Evolutionary conservation across 2,797 vertebrate genomes (phyloP), one percentile per base, ranked within the genome.

Genomic region (Myripristis jacobus): DNA sequence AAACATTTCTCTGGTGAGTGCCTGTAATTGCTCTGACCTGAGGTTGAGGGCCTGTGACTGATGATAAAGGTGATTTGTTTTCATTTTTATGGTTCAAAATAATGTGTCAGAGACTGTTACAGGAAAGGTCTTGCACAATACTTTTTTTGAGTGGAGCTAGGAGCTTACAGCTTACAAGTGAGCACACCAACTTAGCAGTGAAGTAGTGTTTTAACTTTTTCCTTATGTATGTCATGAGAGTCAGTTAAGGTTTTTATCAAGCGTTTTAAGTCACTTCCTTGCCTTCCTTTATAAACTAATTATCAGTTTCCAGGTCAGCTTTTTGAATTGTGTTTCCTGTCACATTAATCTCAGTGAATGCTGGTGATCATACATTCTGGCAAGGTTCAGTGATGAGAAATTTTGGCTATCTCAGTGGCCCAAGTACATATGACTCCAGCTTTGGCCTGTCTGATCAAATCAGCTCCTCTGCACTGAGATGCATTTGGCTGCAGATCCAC

Each of bases 401-500:
- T 24, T 66, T 47, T 46, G 52, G 41, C 65, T 47, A 53, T 75
- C 59, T 74, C 57, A 57, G 50, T 18, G 36, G 61, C 61, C 51
- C 44, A 43, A 74, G 43, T 52, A 57, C 57, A 77, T 65, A 38
- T 34, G 79, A 80, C 31, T 84, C 50, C 47, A 71, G 65, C 70
- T 77, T 78, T 60, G 69, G 79, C 77, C 75, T 79, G 91, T 89
- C 87, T 71, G 75, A 75, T 80, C 67, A 24, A 82, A 91, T 88
- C 80, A 85, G 66, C 66, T 80, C 76, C 12, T 82, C 72, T 56
- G 73, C 73, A 67, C 76, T 75, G 77, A 87, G 22, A 83, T 60
- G 84, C 81, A 86, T 90, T 89, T 80, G 68, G 70, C 70, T 77
- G 66, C 70, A 83, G 64, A 81, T 85, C 81, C 73, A 85, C 85